Conservation (phyloP, 2,797 vertebrate species). For the Acipenser transmontanus region DNA sequence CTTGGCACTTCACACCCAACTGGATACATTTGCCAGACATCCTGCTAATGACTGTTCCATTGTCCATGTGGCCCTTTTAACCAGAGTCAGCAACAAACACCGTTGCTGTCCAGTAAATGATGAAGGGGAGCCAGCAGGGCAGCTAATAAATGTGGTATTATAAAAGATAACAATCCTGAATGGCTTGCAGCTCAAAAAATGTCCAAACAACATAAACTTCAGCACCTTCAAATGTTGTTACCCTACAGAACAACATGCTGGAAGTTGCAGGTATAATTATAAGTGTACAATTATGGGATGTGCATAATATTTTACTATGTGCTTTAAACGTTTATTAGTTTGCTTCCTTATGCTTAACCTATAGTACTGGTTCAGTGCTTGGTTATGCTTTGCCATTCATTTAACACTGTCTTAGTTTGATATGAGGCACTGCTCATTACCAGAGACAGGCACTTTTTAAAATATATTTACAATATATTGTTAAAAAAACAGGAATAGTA, state of each 20-base stretch:
- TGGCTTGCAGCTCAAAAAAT: neutral
- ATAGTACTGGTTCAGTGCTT: too few species aligned
- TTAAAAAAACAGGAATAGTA: too few species aligned
- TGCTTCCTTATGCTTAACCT: too few species aligned
- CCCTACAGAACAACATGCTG: neutral
- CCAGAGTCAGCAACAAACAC: neutral
- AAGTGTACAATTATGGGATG: neutral
- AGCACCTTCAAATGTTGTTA: neutral
- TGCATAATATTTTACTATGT: neutral
- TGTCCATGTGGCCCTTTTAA: constrained; percentile 2
- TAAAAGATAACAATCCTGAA: neutral
- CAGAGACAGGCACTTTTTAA: too few species aligned
- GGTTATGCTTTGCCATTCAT: too few species aligned
- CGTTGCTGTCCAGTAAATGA: neutral
- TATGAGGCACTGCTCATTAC: too few species aligned
- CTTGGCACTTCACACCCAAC: constrained; percentile 3
- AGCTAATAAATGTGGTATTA: neutral
- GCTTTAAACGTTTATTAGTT: neutral
- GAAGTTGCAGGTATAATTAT: neutral
- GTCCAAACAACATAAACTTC: neutral
- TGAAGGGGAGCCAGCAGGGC: neutral
- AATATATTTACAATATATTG: too few species aligned
- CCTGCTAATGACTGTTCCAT: constrained; percentile 3
- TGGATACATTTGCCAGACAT: constrained; percentile 1
- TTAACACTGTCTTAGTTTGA: too few species aligned